Evolutionary conservation across 2,888 invertebrate genomes (phyloP).

Genomic region (Metalampra italica): DNA sequence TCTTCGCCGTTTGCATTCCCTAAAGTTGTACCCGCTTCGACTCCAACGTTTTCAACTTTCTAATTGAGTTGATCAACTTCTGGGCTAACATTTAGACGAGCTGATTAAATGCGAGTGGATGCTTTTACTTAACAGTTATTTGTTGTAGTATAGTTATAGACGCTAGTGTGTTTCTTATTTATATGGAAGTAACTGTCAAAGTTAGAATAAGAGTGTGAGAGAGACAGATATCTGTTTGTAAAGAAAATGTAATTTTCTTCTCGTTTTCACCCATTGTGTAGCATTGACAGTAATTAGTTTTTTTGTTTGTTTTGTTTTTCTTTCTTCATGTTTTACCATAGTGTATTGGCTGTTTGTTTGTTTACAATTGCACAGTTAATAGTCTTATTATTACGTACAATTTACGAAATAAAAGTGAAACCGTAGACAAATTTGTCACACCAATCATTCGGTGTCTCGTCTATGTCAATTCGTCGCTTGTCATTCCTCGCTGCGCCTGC

Average conservation of each 20-base stretch:
- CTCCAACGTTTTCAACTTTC: slow-evolving; percentile 50
- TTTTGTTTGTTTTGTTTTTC: too few relatives aligned
- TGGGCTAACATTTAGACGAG: slow-evolving; percentile 65
- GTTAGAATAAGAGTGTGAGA: too few relatives aligned
- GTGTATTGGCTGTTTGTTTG: too few relatives aligned
- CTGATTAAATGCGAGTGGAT: slow-evolving; percentile 55
- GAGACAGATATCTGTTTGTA: too few relatives aligned
- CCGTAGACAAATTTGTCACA: slow-evolving; percentile 2
- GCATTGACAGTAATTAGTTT: too few relatives aligned
- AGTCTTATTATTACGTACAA: background rate
- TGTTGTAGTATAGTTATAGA: slow-evolving; percentile 2
- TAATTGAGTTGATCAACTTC: slow-evolving; percentile 66
- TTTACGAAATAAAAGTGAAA: background rate
- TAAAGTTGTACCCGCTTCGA: slow-evolving; percentile 9
- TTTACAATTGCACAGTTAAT: too few relatives aligned
- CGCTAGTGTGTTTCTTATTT: background rate
- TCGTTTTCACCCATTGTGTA: too few relatives aligned
- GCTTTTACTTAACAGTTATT: slow-evolving; percentile 35
- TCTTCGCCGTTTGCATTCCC: slow-evolving; percentile 6
- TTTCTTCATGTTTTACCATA: too few relatives aligned
- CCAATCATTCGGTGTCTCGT: background rate
- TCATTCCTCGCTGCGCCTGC: slow-evolving; percentile 32
- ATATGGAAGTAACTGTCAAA: too few relatives aligned
- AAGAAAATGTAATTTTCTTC: too few relatives aligned
- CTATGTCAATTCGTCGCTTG: slow-evolving; percentile 22